A percentile compares a stretch with the other conserved stretches of the same genome.
phyloP scores from a whole-genome alignment of 1,140 invertebrate species.

The Venturia canescens region DNA sequence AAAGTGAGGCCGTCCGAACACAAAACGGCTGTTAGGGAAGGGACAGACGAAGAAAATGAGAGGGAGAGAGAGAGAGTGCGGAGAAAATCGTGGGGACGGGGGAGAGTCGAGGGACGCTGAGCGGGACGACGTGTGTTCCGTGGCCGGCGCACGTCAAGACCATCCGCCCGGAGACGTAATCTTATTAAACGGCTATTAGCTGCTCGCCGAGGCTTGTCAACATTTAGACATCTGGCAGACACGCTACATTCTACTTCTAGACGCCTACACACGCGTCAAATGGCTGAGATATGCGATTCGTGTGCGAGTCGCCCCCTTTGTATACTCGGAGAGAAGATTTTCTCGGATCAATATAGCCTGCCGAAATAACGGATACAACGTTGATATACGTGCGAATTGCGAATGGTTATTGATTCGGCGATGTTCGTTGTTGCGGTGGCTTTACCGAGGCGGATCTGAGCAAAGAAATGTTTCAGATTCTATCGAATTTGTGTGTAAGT shows the following conservation, averaged over 20 bases:
- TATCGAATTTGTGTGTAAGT: too few relatives aligned
- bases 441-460: too few relatives aligned
- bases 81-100: neutral
- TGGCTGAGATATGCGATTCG: slow-evolving; percentile 51
- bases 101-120: slow-evolving; percentile 16
- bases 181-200: slow-evolving; percentile 76
- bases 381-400: too few relatives aligned
- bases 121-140: slow-evolving; percentile 60
- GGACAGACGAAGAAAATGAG: too few relatives aligned
- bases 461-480: too few relatives aligned
- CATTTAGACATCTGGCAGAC: slow-evolving; percentile 76
- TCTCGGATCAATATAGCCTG: too few relatives aligned
- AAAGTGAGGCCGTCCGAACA: slow-evolving; percentile 67
- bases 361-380: too few relatives aligned
- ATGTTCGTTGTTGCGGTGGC: too few relatives aligned
- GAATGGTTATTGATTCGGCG: too few relatives aligned
- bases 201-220: slow-evolving; percentile 73
- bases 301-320: slow-evolving; percentile 57
- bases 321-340: slow-evolving; percentile 5
- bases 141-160: slow-evolving; percentile 68
- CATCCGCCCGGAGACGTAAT: slow-evolving; percentile 72
- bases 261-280: slow-evolving; percentile 64
- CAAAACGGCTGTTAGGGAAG: slow-evolving; percentile 49
- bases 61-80: too few relatives aligned
- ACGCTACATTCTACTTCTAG: slow-evolving; percentile 70